Evolutionary conservation across 2,888 invertebrate genomes (phyloP), one percentile per base, ranked within the genome.

Genomic region (Orthosia cruda): DNA sequence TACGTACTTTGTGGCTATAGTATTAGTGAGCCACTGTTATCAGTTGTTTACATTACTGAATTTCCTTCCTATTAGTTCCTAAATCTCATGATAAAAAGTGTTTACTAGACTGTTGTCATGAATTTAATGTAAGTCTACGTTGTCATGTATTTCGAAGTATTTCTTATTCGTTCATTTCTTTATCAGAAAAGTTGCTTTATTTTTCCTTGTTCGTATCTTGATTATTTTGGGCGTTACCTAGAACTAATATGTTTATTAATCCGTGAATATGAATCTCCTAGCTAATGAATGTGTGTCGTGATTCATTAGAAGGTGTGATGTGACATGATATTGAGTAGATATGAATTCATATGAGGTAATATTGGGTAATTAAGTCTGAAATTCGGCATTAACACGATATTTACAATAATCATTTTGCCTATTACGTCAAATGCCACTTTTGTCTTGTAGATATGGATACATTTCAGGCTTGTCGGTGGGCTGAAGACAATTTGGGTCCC

Each of bases 151-250:
- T 75, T 49, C 54, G 20, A 11, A 16, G 59, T 75, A 80, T 61
- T 75, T 23, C 15, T 47, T 40, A 80, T 40, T 20, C 23, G 3
- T 71, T 13, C 4, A 72, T 54, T 79, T 61, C 26, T 40, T 5
- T 73, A 72, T 26, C 80, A 26, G 54, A 55, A 55, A 54, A 3
- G 12, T 58, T 26, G 13, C 45, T 15, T 58, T 50, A 13, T 49
- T 76, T 71, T 77, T 77, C 77, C 77, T 77, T 40, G 15, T 77
- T 13, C 5, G 1, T 75, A 62, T 77, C 71, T 52, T 63, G n/a
- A 58, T 71, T 58, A 18, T 47, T 16, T 54, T 75, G 63, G n/a
- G 26, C 58, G 13, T 7, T 76, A 76, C 57, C 45, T 45, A 58
- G 76, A 76, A 76, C 18, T 52, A 52, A 52, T 58, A 16, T 57